Conservation (phyloP, 2,797 vertebrate genomes). For the Sus cebifrons region DNA sequence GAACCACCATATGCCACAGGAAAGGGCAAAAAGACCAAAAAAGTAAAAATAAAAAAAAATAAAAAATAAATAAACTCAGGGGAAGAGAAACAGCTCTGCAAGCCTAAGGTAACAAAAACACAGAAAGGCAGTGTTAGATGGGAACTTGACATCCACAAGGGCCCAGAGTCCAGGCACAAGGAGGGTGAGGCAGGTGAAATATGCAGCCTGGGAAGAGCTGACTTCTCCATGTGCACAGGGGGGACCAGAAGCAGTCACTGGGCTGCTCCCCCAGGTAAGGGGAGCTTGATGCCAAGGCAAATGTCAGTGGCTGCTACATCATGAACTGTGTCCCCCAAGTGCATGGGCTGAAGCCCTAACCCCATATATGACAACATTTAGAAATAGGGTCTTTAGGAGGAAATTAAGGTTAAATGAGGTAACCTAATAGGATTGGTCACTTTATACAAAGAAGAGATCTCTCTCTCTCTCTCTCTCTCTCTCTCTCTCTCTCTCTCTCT, state of each 20-base stretch:
- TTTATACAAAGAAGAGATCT: background rate
- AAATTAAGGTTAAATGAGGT: background rate
- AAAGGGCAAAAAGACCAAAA: too few species aligned
- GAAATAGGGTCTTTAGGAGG: constrained; percentile 1
- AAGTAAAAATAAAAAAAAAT: too few species aligned
- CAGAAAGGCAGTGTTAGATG: background rate
- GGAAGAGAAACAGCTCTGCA: background rate
- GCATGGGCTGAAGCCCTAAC: background rate
- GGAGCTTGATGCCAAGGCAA: background rate
- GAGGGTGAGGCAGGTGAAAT: background rate
- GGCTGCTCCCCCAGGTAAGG: background rate
- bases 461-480: too few species aligned
- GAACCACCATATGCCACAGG: too few species aligned
- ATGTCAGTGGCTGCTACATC: background rate
- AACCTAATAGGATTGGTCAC: background rate
- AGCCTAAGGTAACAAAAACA: background rate
- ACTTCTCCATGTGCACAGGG: background rate
- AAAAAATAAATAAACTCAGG: background rate
- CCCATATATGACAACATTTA: background rate
- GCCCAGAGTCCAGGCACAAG: background rate
- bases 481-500: too few species aligned
- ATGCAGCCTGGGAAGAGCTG: background rate
- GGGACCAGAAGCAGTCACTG: background rate
- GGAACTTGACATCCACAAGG: background rate
- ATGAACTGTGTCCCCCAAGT: background rate